Evolutionary conservation across 1,140 invertebrate genomes (phyloP).

Genomic region (Micrasema minimum): DNA sequence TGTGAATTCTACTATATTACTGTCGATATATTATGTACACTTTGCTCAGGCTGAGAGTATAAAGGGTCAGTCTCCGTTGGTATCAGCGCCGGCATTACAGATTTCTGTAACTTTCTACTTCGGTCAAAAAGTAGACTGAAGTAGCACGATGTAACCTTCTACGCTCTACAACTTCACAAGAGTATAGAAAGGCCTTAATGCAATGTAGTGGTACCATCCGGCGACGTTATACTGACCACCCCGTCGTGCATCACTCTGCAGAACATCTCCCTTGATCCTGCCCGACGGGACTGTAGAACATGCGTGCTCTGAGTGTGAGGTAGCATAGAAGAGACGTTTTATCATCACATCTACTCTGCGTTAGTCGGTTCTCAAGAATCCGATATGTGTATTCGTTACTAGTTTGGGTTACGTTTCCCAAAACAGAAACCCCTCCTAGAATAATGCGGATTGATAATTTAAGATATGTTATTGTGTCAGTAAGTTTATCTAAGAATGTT

Average conservation of each 20-base stretch:
- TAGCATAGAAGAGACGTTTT: constrained; percentile 68
- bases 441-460: constrained; percentile 21
- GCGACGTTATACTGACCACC: constrained; percentile 67
- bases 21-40: no score
- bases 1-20: no score
- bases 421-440: constrained; percentile 74
- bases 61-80: no score
- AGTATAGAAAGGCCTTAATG: no score
- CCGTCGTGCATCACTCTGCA: constrained; percentile 65
- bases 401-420: constrained; percentile 70
- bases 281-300: constrained; percentile 69
- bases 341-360: constrained; percentile 69
- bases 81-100: no score
- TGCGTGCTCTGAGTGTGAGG: constrained; percentile 64
- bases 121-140: no score
- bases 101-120: no score
- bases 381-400: constrained; percentile 73
- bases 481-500: background rate
- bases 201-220: constrained; percentile 74
- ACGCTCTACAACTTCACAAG: no score
- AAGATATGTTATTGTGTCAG: background rate
- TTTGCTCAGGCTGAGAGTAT: no score
- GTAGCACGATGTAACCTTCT: no score
- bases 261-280: constrained; percentile 65
- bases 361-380: constrained; percentile 71